Evolutionary conservation across 1,140 invertebrate species (phyloP).

Genomic region (Drosophila obscura): DNA sequence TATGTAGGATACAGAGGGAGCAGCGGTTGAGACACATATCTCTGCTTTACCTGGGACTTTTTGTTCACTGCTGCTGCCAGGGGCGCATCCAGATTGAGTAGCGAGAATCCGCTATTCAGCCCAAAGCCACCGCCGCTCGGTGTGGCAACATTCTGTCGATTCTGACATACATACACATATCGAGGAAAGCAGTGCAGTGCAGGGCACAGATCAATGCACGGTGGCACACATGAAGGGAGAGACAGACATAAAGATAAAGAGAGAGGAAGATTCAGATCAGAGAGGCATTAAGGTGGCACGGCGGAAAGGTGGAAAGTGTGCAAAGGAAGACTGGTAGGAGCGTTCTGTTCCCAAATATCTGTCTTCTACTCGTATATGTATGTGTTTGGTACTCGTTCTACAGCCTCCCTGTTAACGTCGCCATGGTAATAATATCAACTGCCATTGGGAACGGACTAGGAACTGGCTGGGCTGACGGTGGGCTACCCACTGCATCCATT

Average conservation of each 20-base stretch:
- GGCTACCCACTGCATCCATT: too few species aligned
- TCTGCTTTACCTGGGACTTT: slow-evolving; percentile 83
- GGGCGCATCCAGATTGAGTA: slow-evolving; percentile 85
- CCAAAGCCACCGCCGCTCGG: slow-evolving; percentile 83
- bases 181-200: slow-evolving; percentile 23
- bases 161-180: slow-evolving; percentile 76
- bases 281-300: slow-evolving; percentile 13
- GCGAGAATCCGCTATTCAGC: slow-evolving; percentile 84
- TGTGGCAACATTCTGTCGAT: slow-evolving; percentile 85
- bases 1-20: neutral
- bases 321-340: too few species aligned
- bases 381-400: neutral
- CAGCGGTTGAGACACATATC: slow-evolving; percentile 7
- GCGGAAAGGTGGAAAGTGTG: slow-evolving; percentile 2
- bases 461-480: too few species aligned
- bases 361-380: slow-evolving; percentile 4
- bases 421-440: too few species aligned
- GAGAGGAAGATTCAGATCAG: neutral
- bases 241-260: slow-evolving; percentile 28
- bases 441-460: too few species aligned
- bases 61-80: slow-evolving; percentile 84
- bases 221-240: slow-evolving; percentile 20
- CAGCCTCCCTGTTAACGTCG: too few species aligned
- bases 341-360: too few species aligned
- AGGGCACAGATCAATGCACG: slow-evolving; percentile 6